A percentile compares a stretch with the other conserved stretches of the same genome.
phyloP scores from a whole-genome alignment of 2,888 invertebrate species.

The Sminthurinus aureus region DNA sequence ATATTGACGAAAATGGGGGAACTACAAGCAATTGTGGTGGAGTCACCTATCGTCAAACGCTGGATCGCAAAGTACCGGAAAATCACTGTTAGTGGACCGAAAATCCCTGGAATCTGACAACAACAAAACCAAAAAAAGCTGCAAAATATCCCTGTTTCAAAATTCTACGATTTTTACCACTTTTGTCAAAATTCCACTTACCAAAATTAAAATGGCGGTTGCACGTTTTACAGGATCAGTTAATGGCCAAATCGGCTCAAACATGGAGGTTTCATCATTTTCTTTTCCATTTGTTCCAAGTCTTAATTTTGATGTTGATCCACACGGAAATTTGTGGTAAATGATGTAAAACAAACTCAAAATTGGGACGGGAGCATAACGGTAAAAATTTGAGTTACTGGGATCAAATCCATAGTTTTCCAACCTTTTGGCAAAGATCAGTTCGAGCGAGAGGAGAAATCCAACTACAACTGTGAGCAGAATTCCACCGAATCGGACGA shows the following conservation, averaged over 20 bases:
- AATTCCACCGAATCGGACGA: neutral
- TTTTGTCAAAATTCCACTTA: neutral
- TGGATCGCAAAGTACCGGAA: slow-evolving; percentile 55
- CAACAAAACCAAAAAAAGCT: no score
- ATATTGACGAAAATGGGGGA: slow-evolving; percentile 56
- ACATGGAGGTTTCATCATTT: neutral
- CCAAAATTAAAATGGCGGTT: neutral
- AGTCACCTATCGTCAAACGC: slow-evolving; percentile 55
- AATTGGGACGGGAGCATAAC: neutral
- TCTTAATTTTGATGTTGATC: neutral
- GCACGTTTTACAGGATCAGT: neutral
- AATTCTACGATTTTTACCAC: neutral
- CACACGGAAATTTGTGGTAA: neutral
- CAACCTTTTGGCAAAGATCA: neutral
- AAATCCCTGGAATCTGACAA: slow-evolving; percentile 50
- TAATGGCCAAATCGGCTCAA: neutral
- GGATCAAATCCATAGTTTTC: neutral
- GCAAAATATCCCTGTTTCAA: neutral
- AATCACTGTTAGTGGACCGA: slow-evolving; percentile 53
- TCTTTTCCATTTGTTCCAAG: neutral
- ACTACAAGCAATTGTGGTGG: slow-evolving; percentile 51
- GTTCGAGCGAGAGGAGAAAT: neutral
- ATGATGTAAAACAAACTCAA: neutral
- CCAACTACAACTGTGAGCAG: neutral
- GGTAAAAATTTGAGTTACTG: neutral